Conservation (phyloP, 2,113 vertebrate genomes). For the Nasalis larvatus region DNA sequence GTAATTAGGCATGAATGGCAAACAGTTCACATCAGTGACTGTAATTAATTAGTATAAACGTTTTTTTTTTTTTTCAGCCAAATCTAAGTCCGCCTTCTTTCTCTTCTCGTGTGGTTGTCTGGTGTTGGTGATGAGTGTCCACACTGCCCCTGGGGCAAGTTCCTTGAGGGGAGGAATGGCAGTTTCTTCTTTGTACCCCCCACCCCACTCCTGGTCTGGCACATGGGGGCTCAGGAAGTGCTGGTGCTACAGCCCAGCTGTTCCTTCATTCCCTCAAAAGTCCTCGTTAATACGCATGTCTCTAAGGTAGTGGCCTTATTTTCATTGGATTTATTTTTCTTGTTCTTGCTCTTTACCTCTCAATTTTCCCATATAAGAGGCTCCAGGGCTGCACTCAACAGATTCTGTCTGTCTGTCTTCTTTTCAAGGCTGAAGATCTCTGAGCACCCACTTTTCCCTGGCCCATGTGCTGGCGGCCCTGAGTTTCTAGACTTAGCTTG, state of each 20-base stretch:
- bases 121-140: background rate
- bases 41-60: conserved; percentile 63
- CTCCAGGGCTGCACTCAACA: fast-evolving
- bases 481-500: background rate
- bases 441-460: background rate
- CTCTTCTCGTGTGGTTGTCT: background rate
- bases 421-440: background rate
- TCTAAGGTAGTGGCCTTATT: background rate
- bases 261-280: background rate
- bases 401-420: background rate
- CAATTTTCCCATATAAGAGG: background rate
- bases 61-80: conserved; percentile 28
- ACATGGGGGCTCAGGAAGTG: background rate
- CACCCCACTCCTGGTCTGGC: background rate
- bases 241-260: background rate
- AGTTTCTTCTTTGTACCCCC: background rate
- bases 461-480: background rate
- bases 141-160: background rate
- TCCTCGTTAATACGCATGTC: background rate
- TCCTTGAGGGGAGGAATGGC: background rate
- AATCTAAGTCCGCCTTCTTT: background rate
- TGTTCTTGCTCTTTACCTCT: background rate
- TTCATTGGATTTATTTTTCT: background rate
- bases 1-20: conserved; percentile 63
- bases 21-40: conserved; percentile 54